A percentile compares a stretch with the other conserved stretches of the same genome.
These are phyloP conservation scores for Pseudomyrmex pallidus DNA, from an alignment of 1,140 invertebrate genomes.

Conservation along the genomic window DNA sequence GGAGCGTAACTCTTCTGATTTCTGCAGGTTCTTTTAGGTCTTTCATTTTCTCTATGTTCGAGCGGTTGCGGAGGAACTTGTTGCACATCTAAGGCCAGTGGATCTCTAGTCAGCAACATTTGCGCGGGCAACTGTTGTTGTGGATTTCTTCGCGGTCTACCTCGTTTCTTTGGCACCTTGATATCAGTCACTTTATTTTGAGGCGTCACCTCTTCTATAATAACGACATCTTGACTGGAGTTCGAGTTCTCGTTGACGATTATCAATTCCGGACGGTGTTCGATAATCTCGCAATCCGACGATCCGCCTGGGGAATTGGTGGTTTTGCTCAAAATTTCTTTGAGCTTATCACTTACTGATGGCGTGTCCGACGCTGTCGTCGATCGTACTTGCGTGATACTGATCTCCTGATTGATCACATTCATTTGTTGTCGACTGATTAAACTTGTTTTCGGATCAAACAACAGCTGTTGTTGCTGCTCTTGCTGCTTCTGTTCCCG, in stretches of 20 bases:
- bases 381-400: slow-evolving; percentile 81
- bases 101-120: slow-evolving; percentile 73
- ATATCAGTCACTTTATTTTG: slow-evolving; percentile 72
- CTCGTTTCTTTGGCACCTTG: slow-evolving; percentile 82
- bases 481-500: slow-evolving; percentile 68
- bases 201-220: slow-evolving; percentile 82
- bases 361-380: slow-evolving; percentile 8
- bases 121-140: slow-evolving; percentile 34
- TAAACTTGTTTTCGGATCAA: slow-evolving; percentile 77
- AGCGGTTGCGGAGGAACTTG: slow-evolving; percentile 50
- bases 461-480: slow-evolving; percentile 74
- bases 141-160: slow-evolving; percentile 80
- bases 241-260: slow-evolving; percentile 85
- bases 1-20: slow-evolving; percentile 84
- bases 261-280: slow-evolving; percentile 82
- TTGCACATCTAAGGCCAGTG: slow-evolving; percentile 77
- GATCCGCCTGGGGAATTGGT: slow-evolving; percentile 72
- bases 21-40: slow-evolving; percentile 83
- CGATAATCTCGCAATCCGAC: slow-evolving; percentile 83
- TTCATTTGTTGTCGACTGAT: slow-evolving; percentile 82
- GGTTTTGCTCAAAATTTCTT: slow-evolving; percentile 75
- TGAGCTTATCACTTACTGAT: slow-evolving; percentile 77
- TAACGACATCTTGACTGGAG: slow-evolving; percentile 84
- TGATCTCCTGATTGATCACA: slow-evolving; percentile 83
- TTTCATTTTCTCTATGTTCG: slow-evolving; percentile 78